Evolutionary conservation across 2,888 invertebrate genomes (phyloP), one percentile per base, ranked within the genome.

Genomic region (Resseliella maxima): DNA sequence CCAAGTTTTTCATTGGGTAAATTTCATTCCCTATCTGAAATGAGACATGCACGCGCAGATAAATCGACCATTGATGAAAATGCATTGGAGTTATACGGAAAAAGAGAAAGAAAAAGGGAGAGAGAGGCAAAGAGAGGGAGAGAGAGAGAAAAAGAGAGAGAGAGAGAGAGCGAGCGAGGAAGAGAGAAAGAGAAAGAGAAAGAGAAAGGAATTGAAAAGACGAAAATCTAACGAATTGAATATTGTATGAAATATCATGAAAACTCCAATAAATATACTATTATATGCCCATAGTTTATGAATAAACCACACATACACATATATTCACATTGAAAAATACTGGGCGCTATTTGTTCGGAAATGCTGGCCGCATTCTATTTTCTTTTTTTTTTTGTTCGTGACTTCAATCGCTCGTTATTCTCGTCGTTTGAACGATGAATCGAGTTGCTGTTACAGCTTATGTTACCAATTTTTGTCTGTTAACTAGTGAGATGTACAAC

Each of bases 141-240:
- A n/a, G n/a, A n/a, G n/a, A n/a, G n/a, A n/a, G n/a, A n/a, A n/a
- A n/a, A n/a, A n/a, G n/a, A n/a, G n/a, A n/a, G n/a, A n/a, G n/a
- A n/a, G n/a, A n/a, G n/a, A n/a, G n/a, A n/a, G n/a, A n/a, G n/a
- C n/a, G n/a, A n/a, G n/a, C n/a, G n/a, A n/a, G n/a, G n/a, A n/a
- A n/a, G n/a, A n/a, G n/a, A n/a, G n/a, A n/a, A n/a, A n/a, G n/a
- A n/a, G n/a, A n/a, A n/a, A n/a, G n/a, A n/a, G n/a, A n/a, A n/a
- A n/a, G n/a, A n/a, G n/a, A n/a, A n/a, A n/a, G n/a, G n/a, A n/a
- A n/a, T n/a, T n/a, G n/a, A n/a, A 83, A 83, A 6, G n/a, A 38
- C 38, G 83, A 72, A 35, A 72, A 31, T 31, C 72, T 72, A 83
- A 83, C 83, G 38, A 38, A 81, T 31, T 72, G 83, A 83, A 38